These are phyloP conservation scores for Caiman crocodilus DNA, from an alignment of 2,797 vertebrate species.

Conservation along the genomic window DNA sequence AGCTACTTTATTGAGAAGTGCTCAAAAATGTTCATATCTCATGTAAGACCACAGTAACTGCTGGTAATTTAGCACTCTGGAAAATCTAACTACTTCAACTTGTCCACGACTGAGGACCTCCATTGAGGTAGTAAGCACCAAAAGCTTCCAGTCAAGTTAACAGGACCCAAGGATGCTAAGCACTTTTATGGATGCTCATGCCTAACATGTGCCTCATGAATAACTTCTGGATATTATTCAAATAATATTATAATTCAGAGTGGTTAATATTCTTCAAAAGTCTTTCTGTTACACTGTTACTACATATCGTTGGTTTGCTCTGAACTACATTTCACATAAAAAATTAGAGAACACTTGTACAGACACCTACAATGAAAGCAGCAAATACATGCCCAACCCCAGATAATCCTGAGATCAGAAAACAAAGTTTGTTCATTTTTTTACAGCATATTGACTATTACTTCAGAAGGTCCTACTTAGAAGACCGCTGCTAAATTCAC, in stretches of 20 bases:
- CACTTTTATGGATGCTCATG: neutral
- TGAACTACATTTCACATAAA: fast-evolving
- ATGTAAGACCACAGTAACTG: neutral
- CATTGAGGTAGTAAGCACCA: neutral
- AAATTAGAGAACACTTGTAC: fast-evolving
- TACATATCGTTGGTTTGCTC: neutral
- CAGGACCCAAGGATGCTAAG: neutral
- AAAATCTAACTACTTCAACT: neutral
- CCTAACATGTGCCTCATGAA: neutral
- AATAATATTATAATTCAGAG: too few species aligned
- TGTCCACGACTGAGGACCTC: fast-evolving
- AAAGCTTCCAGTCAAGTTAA: neutral
- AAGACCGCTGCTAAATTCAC: slow-evolving; percentile 7
- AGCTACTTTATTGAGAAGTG: fast-evolving
- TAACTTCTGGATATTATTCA: too few species aligned
- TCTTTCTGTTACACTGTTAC: neutral
- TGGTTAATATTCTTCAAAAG: neutral
- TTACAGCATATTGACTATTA: neutral
- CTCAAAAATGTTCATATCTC: neutral
- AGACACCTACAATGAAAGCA: neutral
- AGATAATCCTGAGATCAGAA: neutral
- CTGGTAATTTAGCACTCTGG: neutral
- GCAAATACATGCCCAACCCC: neutral
- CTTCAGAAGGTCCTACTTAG: slow-evolving; percentile 36
- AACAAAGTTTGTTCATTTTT: neutral